Evolutionary conservation across 2,797 vertebrate genomes (phyloP), one percentile per base, ranked within the genome.

Genomic region (Mionectes olivaceus): DNA sequence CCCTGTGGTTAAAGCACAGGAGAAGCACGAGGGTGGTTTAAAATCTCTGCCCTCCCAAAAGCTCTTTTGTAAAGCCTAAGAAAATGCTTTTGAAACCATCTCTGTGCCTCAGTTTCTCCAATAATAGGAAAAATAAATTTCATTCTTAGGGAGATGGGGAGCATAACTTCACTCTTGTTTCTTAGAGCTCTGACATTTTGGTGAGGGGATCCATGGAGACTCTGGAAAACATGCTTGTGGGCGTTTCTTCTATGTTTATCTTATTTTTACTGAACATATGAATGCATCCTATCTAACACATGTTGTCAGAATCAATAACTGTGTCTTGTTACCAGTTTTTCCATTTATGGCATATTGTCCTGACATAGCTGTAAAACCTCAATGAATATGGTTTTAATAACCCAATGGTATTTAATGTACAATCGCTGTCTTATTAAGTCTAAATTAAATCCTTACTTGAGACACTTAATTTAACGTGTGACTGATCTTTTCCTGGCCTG

Each of bases 371-470:
- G 97, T 97, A 97, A 97, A 98, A 97, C 95, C 97, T 97, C 97
- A 97, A 94, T 96, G 96, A 98, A 97, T 98, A 97, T 96, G 97
- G 92, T 97, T 98, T 97, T 97, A 97, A 98, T 98, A 98, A 97
- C 86, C 85, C 90, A 95, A 95, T 95, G 95, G 92, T 94, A 97
- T 97, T 98, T 97, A 97, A 96, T 14, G 81, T 98, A 96, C 91
- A 98, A 97, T 98, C 91, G 49, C 94, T 97, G 97, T 97, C 97
- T 97, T 97, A 97, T 97, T 98, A 96, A 94, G 87, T 96, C 95
- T 96, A 98, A 97, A 98, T 97, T 97, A 97, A 98, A 97, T 97
- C 97, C 96, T 97, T 97, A 87, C 90, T 97, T 82, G 69, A 97
- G 95, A 96, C 95, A 95, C 94, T 97, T 97, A 94, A 97, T 97